These are phyloP conservation scores for Ovibos moschatus DNA, from an alignment of 2,113 vertebrate genomes.

Conservation along the genomic window DNA sequence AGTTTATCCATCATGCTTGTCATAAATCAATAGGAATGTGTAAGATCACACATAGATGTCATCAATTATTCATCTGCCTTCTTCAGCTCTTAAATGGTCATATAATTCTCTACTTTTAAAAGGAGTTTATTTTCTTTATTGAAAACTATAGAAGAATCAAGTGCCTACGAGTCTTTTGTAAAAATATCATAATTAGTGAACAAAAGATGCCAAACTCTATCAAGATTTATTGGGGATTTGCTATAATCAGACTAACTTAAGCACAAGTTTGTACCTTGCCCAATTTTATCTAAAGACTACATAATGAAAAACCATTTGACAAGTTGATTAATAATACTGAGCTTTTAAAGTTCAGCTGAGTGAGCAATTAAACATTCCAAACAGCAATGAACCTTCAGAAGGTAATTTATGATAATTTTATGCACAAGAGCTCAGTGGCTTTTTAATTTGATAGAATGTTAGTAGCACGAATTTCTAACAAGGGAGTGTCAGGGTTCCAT, in stretches of 20 bases:
- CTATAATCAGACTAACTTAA: constrained; percentile 59
- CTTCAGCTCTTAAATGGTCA: constrained; percentile 7
- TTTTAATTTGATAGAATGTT: constrained; percentile 94
- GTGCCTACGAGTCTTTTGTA: constrained; percentile 18
- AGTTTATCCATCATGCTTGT: not conserved
- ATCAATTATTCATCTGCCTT: not conserved
- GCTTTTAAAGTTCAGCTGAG: constrained; percentile 83
- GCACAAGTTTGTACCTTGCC: constrained; percentile 56
- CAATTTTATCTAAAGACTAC: constrained; percentile 64
- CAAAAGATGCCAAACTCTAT: constrained; percentile 42
- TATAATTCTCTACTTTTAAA: constrained; percentile 25
- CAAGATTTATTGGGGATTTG: constrained; percentile 61
- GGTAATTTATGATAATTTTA: constrained; percentile 92
- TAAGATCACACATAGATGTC: not conserved
- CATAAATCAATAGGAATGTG: not conserved
- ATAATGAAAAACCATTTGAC: constrained; percentile 81
- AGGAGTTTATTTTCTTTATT: constrained; percentile 32
- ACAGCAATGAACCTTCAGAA: constrained; percentile 85
- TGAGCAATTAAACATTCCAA: constrained; percentile 90
- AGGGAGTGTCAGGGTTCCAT: constrained; percentile 89
- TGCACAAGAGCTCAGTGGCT: constrained; percentile 88
- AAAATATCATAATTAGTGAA: constrained; percentile 43
- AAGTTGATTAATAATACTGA: constrained; percentile 85
- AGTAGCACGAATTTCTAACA: constrained; percentile 90
- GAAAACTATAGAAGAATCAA: not conserved